Percentiles rank a stretch among this genome's conserved stretches.
Conservation (phyloP, 2,113 vertebrate genomes). For the Coptodon rendalli region DNA sequence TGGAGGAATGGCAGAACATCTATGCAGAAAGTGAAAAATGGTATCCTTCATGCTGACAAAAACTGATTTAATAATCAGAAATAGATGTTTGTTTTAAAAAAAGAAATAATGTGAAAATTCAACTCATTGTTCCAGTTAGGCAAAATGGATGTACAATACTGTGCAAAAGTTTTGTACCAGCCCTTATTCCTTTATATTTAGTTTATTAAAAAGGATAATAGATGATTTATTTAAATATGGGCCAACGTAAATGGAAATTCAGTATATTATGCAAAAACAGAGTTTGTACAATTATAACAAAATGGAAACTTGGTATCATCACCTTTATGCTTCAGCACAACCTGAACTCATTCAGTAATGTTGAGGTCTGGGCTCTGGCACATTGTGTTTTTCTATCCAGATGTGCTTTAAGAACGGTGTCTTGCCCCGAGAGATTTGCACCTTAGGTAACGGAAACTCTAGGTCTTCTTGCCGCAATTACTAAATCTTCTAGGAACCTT, state of each 20-base stretch:
- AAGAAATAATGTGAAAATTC: background rate
- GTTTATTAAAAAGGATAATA: background rate
- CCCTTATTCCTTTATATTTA: background rate
- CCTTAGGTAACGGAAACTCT: background rate
- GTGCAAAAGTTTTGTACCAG: background rate
- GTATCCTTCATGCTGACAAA: background rate
- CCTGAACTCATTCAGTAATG: background rate
- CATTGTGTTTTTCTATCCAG: background rate
- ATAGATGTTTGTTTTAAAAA: background rate
- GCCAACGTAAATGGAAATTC: background rate
- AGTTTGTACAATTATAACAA: background rate
- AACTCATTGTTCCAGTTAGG: background rate
- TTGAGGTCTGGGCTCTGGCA: background rate
- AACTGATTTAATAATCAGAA: background rate
- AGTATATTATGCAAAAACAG: background rate
- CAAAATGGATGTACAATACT: background rate
- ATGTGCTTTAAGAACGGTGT: background rate
- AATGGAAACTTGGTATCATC: background rate
- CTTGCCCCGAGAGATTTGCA: background rate
- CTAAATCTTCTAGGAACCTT: background rate
- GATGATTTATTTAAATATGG: background rate
- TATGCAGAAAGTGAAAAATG: background rate
- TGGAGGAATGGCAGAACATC: background rate
- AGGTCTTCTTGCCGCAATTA: background rate
- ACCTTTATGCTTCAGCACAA: background rate